Base-by-base conservation (phyloP, 2,797 vertebrate genomes). In the Peromyscus aztecus region DNA sequence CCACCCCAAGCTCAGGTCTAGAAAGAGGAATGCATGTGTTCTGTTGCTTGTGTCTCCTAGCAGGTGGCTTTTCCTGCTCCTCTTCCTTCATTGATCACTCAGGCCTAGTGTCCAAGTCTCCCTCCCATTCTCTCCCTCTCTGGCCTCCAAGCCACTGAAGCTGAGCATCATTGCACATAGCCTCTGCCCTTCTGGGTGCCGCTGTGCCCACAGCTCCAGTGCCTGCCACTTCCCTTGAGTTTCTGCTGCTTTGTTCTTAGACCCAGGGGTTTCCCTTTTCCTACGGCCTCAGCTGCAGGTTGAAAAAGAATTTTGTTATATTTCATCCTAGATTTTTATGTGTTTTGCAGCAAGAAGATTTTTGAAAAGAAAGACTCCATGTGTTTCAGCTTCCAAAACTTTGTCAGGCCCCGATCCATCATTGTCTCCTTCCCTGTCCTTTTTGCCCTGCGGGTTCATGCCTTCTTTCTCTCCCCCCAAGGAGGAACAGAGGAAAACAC, bases 401-500 rank as follows among this genome's bases (percentile, higher is more conserved):
- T 37, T 63, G 31, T n/a, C 93, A 57, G 73, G 40, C n/a, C 52
- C n/a, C 17, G 29, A 23, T 89, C 23, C 29, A 16, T 46, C 31
- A 2, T 75, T 87, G 31, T 49, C 49, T 77, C 10, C 81, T 93
- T 69, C 29, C 23, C 37, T 92, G 4, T 78, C 63, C 17, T 69
- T 43, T 96, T 75, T 77, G 82, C 65, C 49, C 55, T 52, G 27
- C 43, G 24, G 43, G n/a, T 49, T 83, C 37, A 4, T 77, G 52
- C 9, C n/a, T 57, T 75, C 94, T 23, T 63, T 43, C 31, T 6
- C 12, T 19, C 1, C 7, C 31, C 34, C 34, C 29, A 82, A 27
- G 13, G 94, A 71, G 59, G 83, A 91, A 76, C 31, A 80, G 91
- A 80, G 73, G 76, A 71, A 95, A 94, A 46, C 75, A 52, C 27